Conservation (phyloP, 2,888 invertebrate species). For the Eurytoma adleriae region DNA sequence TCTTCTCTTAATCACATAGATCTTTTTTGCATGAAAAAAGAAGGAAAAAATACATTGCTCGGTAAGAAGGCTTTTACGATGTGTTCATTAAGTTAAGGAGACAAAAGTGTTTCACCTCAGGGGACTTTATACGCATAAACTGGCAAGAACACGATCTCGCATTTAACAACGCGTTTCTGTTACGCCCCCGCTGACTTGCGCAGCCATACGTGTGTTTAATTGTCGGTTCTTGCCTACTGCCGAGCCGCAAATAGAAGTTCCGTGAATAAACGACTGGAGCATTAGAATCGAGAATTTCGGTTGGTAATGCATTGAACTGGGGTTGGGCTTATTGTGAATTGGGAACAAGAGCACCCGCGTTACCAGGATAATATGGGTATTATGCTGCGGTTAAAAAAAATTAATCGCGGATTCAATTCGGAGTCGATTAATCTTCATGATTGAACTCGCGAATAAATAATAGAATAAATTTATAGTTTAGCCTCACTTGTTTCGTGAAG, state of each 20-base stretch:
- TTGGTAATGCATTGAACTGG: conserved; percentile 37
- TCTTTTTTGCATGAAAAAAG: no score
- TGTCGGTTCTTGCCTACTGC: conserved; percentile 56
- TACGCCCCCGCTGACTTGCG: conserved; percentile 56
- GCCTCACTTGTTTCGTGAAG: no score
- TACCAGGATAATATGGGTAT: background rate
- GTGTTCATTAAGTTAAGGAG: background rate
- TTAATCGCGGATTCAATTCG: no score
- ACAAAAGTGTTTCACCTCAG: conserved; percentile 28
- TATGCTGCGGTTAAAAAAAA: background rate
- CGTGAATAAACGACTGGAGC: conserved; percentile 39
- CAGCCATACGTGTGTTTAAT: conserved; percentile 59
- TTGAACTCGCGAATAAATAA: no score
- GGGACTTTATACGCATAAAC: conserved; percentile 20
- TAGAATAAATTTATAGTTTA: no score
- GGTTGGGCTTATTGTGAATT: conserved; percentile 14
- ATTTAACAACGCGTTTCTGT: conserved; percentile 57
- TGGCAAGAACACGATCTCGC: conserved; percentile 54
- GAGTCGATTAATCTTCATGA: no score
- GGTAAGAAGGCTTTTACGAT: background rate
- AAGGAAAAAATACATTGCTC: no score
- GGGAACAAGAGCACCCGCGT: conserved; percentile 19
- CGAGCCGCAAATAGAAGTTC: conserved; percentile 39
- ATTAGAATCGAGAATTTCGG: conserved; percentile 37
- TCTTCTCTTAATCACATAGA: no score